phyloP scores from a whole-genome alignment of 1,140 invertebrate genomes.

The Melitaea cinxia region DNA sequence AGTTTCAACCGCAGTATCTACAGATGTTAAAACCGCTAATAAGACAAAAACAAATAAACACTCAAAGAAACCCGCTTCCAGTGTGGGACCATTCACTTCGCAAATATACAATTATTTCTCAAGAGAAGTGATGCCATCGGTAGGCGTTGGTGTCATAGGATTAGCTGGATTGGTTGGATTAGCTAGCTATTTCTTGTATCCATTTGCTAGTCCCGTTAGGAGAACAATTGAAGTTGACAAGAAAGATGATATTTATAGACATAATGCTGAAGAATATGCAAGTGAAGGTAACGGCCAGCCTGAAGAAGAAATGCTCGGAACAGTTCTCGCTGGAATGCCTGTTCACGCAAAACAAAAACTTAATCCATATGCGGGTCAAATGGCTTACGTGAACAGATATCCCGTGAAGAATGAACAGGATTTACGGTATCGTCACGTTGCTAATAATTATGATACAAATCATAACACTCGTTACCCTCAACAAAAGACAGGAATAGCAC shows the following conservation, averaged over 20 bases:
- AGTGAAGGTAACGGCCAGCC: conserved; percentile 84
- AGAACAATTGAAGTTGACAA: conserved; percentile 85
- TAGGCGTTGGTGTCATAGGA: conserved; percentile 88
- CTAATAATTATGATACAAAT: conserved; percentile 64
- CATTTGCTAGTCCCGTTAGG: conserved; percentile 85
- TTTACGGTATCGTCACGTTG: conserved; percentile 73
- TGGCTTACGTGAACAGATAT: conserved; percentile 65
- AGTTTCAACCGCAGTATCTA: conserved; percentile 73
- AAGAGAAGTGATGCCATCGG: conserved; percentile 89
- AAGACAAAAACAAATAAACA: conserved; percentile 69
- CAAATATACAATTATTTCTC: conserved; percentile 90
- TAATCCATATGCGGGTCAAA: conserved; percentile 76
- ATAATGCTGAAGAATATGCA: conserved; percentile 85
- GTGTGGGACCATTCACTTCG: conserved; percentile 84
- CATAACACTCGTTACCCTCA: conserved; percentile 72
- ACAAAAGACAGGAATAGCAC: conserved; percentile 77
- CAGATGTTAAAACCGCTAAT: conserved; percentile 78
- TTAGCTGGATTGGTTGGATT: conserved; percentile 87
- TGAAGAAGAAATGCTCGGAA: conserved; percentile 88
- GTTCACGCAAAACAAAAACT: conserved; percentile 73
- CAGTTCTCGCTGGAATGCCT: conserved; percentile 88
- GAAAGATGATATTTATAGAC: conserved; percentile 84
- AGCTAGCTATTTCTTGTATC: conserved; percentile 89
- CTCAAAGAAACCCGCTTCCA: conserved; percentile 74
- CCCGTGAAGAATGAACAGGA: conserved; percentile 76